phyloP scores from a whole-genome alignment of 2,888 invertebrate species.

The Meandrusa payeni region DNA sequence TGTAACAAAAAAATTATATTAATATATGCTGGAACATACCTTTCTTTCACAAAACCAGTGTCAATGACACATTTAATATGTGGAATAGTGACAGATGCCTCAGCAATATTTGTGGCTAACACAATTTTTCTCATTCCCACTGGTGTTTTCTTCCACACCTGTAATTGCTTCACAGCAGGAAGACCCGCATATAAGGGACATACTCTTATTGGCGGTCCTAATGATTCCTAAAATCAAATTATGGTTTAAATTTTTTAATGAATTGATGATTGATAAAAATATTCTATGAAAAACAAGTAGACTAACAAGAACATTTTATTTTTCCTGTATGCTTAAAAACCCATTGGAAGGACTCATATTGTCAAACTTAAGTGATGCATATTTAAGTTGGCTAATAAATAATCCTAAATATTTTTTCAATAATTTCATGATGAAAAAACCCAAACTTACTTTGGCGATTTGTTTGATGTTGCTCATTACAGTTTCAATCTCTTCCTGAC shows the following conservation, averaged over 20 bases:
- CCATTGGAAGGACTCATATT: too few relatives aligned
- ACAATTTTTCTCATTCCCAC: conserved; percentile 92
- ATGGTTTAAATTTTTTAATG: conserved; percentile 29
- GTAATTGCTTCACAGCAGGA: conserved; percentile 91
- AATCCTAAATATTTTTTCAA: too few relatives aligned
- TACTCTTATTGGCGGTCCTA: conserved; percentile 86
- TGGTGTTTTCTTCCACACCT: conserved; percentile 89
- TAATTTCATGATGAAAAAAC: too few relatives aligned
- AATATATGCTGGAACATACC: too few relatives aligned
- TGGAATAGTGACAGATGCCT: conserved; percentile 97
- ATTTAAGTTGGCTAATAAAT: too few relatives aligned
- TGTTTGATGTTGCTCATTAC: conserved; percentile 87
- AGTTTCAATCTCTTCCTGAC: conserved; percentile 98
- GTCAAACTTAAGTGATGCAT: too few relatives aligned
- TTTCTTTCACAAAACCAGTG: conserved; percentile 94
- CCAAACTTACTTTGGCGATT: conserved; percentile 82
- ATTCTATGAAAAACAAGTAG: too few relatives aligned
- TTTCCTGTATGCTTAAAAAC: too few relatives aligned
- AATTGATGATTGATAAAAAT: too few relatives aligned
- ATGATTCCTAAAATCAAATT: conserved; percentile 65
- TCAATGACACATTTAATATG: conserved; percentile 96
- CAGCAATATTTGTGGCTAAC: conserved; percentile 98
- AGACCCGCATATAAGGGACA: conserved; percentile 96
- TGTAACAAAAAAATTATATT: too few relatives aligned
- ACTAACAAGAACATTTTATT: too few relatives aligned